Conservation (phyloP, 2,797 vertebrate genomes). For the Amblyopsis hoosieri region DNA sequence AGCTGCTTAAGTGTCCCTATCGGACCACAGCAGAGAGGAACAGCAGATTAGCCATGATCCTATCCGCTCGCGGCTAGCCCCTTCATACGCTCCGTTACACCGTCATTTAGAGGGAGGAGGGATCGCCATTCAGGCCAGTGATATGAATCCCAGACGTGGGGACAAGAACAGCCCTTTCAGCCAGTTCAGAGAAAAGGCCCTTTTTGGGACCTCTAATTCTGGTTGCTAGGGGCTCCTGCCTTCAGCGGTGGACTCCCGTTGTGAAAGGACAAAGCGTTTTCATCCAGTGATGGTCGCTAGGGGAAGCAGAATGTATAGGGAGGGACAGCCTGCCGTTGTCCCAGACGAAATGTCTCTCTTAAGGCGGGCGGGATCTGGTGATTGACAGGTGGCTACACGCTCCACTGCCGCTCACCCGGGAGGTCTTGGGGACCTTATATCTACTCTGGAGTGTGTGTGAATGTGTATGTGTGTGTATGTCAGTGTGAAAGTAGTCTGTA, state of each 20-base stretch:
- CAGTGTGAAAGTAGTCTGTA: background rate
- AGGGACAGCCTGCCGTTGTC: conserved; percentile 79
- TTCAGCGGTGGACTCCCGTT: conserved; percentile 76
- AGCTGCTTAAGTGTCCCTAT: conserved; percentile 86
- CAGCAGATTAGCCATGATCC: conserved; percentile 93
- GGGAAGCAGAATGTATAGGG: conserved; percentile 78
- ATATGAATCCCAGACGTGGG: conserved; percentile 85
- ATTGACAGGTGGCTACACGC: conserved; percentile 81
- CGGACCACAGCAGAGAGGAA: conserved; percentile 84
- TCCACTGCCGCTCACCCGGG: conserved; percentile 75
- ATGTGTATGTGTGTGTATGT: conserved; percentile 31
- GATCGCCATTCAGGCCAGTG: conserved; percentile 82
- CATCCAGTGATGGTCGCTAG: conserved; percentile 81
- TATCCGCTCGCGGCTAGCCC: conserved; percentile 83
- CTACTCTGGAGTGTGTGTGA: conserved; percentile 22
- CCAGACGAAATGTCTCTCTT: conserved; percentile 86
- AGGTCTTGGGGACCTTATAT: conserved; percentile 66
- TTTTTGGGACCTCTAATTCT: conserved; percentile 75
- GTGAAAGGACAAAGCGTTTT: conserved; percentile 77
- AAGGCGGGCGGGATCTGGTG: conserved; percentile 69
- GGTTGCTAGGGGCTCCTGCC: conserved; percentile 75
- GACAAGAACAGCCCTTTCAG: conserved; percentile 85
- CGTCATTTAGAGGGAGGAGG: conserved; percentile 85
- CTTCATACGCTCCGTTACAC: conserved; percentile 83
- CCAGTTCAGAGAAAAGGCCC: conserved; percentile 73